Evolutionary conservation across 2,113 vertebrate species (phyloP).

Genomic region (Embiotoca jacksoni): DNA sequence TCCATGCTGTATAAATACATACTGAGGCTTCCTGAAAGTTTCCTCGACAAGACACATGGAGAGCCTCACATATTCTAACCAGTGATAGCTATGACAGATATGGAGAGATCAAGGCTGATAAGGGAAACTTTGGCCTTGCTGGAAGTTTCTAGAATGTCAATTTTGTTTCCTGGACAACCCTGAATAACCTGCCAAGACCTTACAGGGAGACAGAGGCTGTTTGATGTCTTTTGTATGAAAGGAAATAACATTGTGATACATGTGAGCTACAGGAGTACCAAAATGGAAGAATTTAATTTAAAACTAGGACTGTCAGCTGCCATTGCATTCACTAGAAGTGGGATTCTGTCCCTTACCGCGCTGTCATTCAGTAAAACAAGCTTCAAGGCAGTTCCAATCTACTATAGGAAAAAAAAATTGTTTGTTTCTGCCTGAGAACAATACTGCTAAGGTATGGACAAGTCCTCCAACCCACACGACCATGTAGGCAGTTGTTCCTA

Average conservation of each 20-base stretch:
- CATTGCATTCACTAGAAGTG: background rate
- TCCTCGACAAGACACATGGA: constrained; percentile 42
- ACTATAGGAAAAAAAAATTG: no score
- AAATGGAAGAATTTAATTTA: constrained; percentile 4
- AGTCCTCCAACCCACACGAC: no score
- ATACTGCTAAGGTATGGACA: background rate
- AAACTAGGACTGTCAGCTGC: background rate
- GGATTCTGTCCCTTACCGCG: background rate
- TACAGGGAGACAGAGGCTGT: constrained; percentile 28
- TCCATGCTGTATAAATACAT: constrained; percentile 75
- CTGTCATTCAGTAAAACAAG: background rate
- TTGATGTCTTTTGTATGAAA: constrained; percentile 62
- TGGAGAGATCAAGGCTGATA: constrained; percentile 60
- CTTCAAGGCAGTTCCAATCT: no score
- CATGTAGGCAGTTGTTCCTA: no score
- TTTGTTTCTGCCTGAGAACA: background rate
- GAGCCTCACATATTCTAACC: constrained; percentile 42
- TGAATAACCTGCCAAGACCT: constrained; percentile 22
- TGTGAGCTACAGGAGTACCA: constrained; percentile 2
- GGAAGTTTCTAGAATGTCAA: constrained; percentile 64
- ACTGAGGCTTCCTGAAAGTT: constrained; percentile 57
- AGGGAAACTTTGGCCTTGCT: constrained; percentile 67
- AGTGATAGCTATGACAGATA: constrained; percentile 62
- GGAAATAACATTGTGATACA: constrained; percentile 14
- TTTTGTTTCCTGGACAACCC: constrained; percentile 37